Base-by-base conservation (phyloP, 2,888 invertebrate genomes). In the Hirtodrosophila histrioides region DNA sequence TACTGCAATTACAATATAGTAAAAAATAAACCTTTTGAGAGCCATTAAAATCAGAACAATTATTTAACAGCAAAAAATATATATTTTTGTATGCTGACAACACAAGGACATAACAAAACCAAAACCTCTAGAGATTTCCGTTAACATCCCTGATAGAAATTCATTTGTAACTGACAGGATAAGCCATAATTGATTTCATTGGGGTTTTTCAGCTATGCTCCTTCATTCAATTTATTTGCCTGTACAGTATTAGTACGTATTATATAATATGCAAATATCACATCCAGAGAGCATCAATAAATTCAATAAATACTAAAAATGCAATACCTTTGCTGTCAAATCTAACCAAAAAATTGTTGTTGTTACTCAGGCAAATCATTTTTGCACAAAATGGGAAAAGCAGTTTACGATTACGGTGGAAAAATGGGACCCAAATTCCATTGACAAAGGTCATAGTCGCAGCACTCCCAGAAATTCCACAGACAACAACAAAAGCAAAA, bases 401-500 rank as follows among this genome's bases (percentile, higher is more conserved):
- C 69, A n/a, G 67, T 67, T 69, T 27, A 60, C 51, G 29, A 40
- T 41, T 58, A 24, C 61, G 43, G 11, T 46, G 46, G 41, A 51
- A 51, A 50, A 62, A 51, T 55, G 50, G 40, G 17, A 53, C 57
- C 77, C 55, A 77, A 82, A 82, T 87, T 70, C 82, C 82, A 73
- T 85, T 87, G 87, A 81, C 79, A 82, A 82, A 82, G 82, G 82
- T 82, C 82, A 82, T 62, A 86, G 86, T 80, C 84, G 50, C 67
- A 83, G 58, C 65, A 58, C 37, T 56, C 57, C 71, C 54, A 61
- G 70, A 75, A 77, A 71, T 75, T 62, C 64, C 78, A 72, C 65
- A 41, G 64, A 48, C 49, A 64, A 54, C 40, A 55, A 39, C 44
- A n/a, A n/a, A n/a, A n/a, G n/a, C n/a, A n/a, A n/a, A n/a, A n/a